Conservation (phyloP, 2,113 vertebrate genomes). For the Salvelinus namaycush region DNA sequence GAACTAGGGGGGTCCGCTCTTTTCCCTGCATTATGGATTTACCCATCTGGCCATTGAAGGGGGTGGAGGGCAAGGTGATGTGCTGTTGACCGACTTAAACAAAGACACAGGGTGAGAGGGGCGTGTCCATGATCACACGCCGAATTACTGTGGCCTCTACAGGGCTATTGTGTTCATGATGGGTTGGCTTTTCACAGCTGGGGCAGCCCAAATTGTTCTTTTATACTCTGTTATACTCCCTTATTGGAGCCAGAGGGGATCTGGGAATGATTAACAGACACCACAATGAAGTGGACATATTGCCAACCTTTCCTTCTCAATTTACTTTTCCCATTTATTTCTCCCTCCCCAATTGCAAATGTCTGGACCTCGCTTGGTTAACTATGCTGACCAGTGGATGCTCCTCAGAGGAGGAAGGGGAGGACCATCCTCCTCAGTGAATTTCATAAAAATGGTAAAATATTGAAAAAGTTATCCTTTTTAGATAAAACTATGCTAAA, state of each 20-base stretch:
- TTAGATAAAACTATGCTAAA: too few species aligned
- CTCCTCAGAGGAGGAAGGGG: too few species aligned
- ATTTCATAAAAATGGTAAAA: too few species aligned
- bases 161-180: slow-evolving; percentile 82
- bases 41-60: slow-evolving; percentile 88
- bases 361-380: slow-evolving; percentile 65
- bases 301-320: slow-evolving; percentile 69
- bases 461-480: too few species aligned
- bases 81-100: slow-evolving; percentile 86
- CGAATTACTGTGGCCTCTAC: slow-evolving; percentile 81
- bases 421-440: too few species aligned
- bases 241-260: slow-evolving; percentile 81
- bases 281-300: slow-evolving; percentile 64
- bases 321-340: slow-evolving; percentile 68
- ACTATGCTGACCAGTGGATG: slow-evolving; percentile 35
- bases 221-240: slow-evolving; percentile 79
- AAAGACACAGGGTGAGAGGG: slow-evolving; percentile 82
- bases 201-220: slow-evolving; percentile 81
- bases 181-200: slow-evolving; percentile 80
- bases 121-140: slow-evolving; percentile 87
- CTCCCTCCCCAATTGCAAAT: slow-evolving; percentile 55
- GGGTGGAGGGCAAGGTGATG: slow-evolving; percentile 51
- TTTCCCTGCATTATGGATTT: slow-evolving; percentile 98
- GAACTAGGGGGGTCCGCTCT: slow-evolving; percentile 61
- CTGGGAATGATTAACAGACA: slow-evolving; percentile 75